Base-by-base conservation (phyloP, 35 echinoderm and acorn worm genomes). In the Heliocidaris erythrogramma region DNA sequence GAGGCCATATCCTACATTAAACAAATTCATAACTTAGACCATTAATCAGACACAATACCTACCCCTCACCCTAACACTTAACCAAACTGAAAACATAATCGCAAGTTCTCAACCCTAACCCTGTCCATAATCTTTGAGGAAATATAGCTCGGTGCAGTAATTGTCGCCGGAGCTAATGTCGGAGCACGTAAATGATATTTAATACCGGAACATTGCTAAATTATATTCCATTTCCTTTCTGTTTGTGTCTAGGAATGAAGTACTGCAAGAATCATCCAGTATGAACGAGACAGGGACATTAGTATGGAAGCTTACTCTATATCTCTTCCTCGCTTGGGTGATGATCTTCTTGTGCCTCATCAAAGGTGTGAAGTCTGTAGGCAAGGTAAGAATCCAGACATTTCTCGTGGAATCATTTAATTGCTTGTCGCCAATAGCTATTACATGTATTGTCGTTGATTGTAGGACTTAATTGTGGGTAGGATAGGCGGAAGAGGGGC, bases 331-430 rank as follows among this genome's bases (percentile, higher is more conserved):
- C 0, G 78, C 98, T 18, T 99, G 95, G 93, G 2, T 94, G 9
- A 85, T 99, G n/a, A 85, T 97, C 48, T 99, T 96, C 88, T 85
- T 99, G 0, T 97, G 94, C 85, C 92, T 99, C 49, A 94, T 95
- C 47, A 97, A 93, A 90, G 98, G 98, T 6, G 91, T 99, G 85
- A 99, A 99, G 59, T 96, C 98, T 12, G 94, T 91, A 2, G 98
- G 96, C 18, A 99, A 99, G 98, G 98, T 99, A 96, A 9, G 29
- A 13, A 1, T 7, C 4, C 48, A n/a, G 14, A 14, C 65, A n/a
- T 4, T n/a, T n/a, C 65, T 78, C 65, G 4, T 0, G 65, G 65
- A 3, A n/a, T 24, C 65, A 78, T 78, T 42, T 17, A n/a, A 78
- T 78, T 78, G 18, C 65, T 78, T 78, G 65, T 27, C 21, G 21